Evolutionary conservation across 2,888 invertebrate genomes (phyloP).

Genomic region (Neoitamus cyanurus): DNA sequence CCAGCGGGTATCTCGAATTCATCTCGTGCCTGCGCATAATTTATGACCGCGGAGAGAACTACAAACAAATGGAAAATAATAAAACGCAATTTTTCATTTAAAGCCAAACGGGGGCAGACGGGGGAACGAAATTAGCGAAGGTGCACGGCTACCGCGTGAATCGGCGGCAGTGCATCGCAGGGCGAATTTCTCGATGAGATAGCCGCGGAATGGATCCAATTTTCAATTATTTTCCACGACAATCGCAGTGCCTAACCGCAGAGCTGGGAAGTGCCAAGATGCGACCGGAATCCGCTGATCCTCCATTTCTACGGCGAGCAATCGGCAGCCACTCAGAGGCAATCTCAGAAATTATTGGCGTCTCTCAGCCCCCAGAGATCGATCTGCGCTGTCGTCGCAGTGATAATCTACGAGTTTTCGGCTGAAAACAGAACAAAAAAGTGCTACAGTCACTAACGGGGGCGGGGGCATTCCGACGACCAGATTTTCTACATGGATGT

Average conservation of each 20-base stretch:
- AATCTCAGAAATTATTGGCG: conserved; percentile 19
- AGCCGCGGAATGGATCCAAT: not conserved
- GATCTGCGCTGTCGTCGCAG: not conserved
- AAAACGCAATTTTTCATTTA: conserved; percentile 12
- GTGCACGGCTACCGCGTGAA: not conserved
- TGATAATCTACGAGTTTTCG: conserved; percentile 29
- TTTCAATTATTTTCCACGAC: not conserved
- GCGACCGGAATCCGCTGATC: not conserved
- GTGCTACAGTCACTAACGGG: not conserved
- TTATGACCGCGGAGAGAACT: conserved; percentile 32
- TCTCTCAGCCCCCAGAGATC: conserved; percentile 19
- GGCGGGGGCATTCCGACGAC: not conserved
- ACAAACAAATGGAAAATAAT: conserved; percentile 24
- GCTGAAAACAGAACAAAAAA: not conserved
- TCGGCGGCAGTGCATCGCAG: not conserved
- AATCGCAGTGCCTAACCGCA: not conserved
- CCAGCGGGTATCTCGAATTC: conserved; percentile 45
- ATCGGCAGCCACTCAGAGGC: not conserved
- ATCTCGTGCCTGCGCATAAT: conserved; percentile 50
- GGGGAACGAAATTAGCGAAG: not conserved
- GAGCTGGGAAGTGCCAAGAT: not conserved
- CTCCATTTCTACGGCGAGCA: not conserved
- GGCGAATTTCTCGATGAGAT: not conserved
- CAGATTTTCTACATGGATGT: conserved; percentile 29
- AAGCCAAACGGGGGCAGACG: not conserved